Conservation (phyloP, 2,888 invertebrate genomes). For the Zhengitettix transpicula region DNA sequence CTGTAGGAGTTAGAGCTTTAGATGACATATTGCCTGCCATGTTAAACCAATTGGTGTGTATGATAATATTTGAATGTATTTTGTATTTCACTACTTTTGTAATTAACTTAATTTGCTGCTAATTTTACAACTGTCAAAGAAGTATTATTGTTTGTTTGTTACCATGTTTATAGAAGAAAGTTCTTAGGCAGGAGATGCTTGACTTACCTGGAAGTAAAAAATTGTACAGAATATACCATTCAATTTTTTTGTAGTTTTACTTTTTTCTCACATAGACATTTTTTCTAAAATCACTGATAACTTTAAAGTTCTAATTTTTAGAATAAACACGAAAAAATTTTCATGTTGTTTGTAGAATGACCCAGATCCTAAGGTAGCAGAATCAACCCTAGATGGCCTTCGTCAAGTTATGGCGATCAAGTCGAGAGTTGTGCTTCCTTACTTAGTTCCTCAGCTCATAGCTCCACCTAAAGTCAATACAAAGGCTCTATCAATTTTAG, state of each 20-base stretch:
- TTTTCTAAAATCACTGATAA: background rate
- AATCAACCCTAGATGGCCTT: constrained; percentile 86
- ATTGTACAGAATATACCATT: no score
- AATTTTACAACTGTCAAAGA: background rate
- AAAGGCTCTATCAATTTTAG: constrained; percentile 81
- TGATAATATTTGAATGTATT: background rate
- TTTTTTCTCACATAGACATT: no score
- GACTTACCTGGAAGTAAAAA: no score
- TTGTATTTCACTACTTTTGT: background rate
- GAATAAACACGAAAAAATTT: background rate
- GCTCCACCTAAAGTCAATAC: constrained; percentile 70
- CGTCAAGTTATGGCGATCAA: constrained; percentile 95
- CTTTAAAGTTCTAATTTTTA: background rate
- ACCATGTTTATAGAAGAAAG: background rate
- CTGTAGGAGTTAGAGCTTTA: constrained; percentile 81
- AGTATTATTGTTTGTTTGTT: background rate
- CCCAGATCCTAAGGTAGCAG: constrained; percentile 61
- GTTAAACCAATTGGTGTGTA: constrained; percentile 50
- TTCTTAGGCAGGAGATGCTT: no score
- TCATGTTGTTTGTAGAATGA: constrained; percentile 35
- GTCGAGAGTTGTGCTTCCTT: constrained; percentile 87
- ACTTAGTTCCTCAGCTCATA: constrained; percentile 87
- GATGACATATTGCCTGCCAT: constrained; percentile 93
- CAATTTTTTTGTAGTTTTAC: no score
- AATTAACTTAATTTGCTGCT: background rate